Base-by-base conservation (phyloP, 1,140 invertebrate species). In the Halictus rubicundus region DNA sequence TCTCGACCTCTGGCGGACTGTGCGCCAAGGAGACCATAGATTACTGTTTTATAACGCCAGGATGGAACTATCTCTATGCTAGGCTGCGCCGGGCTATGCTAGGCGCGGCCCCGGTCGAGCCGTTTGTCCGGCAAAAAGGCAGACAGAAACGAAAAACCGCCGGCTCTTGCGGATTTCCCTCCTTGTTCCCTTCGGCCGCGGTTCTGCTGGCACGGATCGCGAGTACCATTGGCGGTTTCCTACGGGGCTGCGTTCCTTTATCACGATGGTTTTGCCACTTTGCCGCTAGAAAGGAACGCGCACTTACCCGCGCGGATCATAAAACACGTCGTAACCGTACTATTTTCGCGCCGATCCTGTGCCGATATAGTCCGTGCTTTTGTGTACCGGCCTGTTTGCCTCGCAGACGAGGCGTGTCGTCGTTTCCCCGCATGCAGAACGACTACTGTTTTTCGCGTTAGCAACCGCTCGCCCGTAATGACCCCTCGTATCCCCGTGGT, bases 231-330 rank as follows among this genome's bases (percentile, higher is more conserved):
- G 54, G 25, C 82, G 71, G 73, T 78, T 81, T 61, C 82, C 73
- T 71, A 46, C 42, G 59, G 59, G 70, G 5, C 6, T 60, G 71
- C 81, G 82, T 89, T 83, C 82, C 83, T 88, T 88, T 89, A 89
- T 89, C 82, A 80, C 83, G 87, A 87, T 82, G 84, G 82, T 89
- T 89, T 89, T 88, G 78, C 86, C 84, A 89, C 81, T 85, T 84
- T 82, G 83, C 81, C 81, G 83, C 76, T 85, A 83, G 84, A 86
- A 87, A 87, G 85, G 85, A 86, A 87, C 79, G 82, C 84, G 83
- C 63, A 85, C 73, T 83, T 86, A 81, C 70, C 71, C 80, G 78
- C 63, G 84, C 79, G 21, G 19, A 57, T 89, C 84, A 85, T 88
- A 89, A 88, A 89, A 81, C 84, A 87, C 81, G 75, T 81, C 81